Percentiles rank a stretch among this genome's conserved stretches.
phyloP scores from a whole-genome alignment of 2,888 invertebrate genomes.

The Acrobasis suavella region DNA sequence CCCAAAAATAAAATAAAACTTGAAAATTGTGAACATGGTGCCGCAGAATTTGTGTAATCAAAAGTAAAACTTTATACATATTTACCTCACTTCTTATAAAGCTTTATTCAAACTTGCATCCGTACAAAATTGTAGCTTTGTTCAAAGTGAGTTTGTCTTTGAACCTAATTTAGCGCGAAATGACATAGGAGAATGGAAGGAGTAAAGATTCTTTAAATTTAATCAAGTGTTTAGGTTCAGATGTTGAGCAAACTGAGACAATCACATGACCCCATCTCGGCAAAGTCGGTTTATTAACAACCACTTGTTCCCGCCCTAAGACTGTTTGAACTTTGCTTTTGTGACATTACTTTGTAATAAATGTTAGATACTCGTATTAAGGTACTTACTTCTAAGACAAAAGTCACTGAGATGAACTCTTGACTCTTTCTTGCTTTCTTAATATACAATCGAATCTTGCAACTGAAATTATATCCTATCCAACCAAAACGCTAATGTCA shows the following conservation, averaged over 20 bases:
- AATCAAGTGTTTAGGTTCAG: slow-evolving; percentile 33
- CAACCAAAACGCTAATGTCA: no score
- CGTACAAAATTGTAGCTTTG: no score
- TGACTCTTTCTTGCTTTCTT: neutral
- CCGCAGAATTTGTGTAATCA: no score
- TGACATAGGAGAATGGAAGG: neutral
- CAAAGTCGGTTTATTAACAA: slow-evolving; percentile 53
- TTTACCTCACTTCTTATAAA: no score
- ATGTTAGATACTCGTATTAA: slow-evolving; percentile 9
- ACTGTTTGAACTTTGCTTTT: slow-evolving; percentile 33
- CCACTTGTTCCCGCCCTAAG: slow-evolving; percentile 25
- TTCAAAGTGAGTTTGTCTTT: no score
- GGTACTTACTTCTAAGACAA: neutral
- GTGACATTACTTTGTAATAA: slow-evolving; percentile 26
- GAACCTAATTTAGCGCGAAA: neutral
- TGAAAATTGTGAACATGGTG: no score
- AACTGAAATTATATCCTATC: no score
- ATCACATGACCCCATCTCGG: slow-evolving; percentile 72
- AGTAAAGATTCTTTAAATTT: slow-evolving; percentile 10
- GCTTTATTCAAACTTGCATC: neutral
- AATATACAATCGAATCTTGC: no score
- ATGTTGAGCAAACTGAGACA: slow-evolving; percentile 47
- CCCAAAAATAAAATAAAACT: no score
- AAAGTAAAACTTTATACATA: no score
- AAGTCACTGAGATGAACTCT: neutral